Evolutionary conservation across 2,888 invertebrate genomes (phyloP).

Genomic region (Ormyrus nitidulus): DNA sequence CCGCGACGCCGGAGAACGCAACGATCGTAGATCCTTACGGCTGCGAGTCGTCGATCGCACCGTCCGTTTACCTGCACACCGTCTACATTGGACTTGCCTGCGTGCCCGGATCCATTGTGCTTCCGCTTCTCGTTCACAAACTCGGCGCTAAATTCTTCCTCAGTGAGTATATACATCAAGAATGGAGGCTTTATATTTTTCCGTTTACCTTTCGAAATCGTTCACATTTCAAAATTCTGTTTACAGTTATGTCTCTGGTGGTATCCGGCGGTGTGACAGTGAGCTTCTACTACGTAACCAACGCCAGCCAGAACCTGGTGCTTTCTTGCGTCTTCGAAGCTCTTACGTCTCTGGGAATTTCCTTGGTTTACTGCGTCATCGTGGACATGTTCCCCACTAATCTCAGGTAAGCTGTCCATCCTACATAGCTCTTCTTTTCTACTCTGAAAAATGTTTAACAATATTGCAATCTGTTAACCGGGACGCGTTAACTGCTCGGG

Average conservation of each 20-base stretch:
- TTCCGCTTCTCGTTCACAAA: slow-evolving; percentile 87
- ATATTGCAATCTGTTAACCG: too few relatives aligned
- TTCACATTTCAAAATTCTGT: too few relatives aligned
- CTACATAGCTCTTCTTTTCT: not conserved
- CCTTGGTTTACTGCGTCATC: slow-evolving; percentile 87
- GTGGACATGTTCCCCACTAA: slow-evolving; percentile 90
- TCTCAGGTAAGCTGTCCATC: slow-evolving; percentile 80
- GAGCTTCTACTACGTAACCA: slow-evolving; percentile 85
- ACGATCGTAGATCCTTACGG: slow-evolving; percentile 76
- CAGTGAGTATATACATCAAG: slow-evolving; percentile 77
- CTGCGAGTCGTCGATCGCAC: slow-evolving; percentile 80
- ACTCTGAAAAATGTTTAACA: too few relatives aligned
- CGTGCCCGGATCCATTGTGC: slow-evolving; percentile 87
- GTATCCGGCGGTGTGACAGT: slow-evolving; percentile 85
- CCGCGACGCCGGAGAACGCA: slow-evolving; percentile 77
- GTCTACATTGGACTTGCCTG: slow-evolving; percentile 88
- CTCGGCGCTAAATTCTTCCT: slow-evolving; percentile 89
- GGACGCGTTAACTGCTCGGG: too few relatives aligned
- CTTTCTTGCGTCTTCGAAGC: slow-evolving; percentile 89
- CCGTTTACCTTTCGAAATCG: too few relatives aligned
- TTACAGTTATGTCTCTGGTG: slow-evolving; percentile 84
- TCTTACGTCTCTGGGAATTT: slow-evolving; percentile 86
- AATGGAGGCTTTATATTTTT: too few relatives aligned
- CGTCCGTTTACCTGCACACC: slow-evolving; percentile 85
- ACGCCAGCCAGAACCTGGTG: slow-evolving; percentile 83